Base-by-base conservation (phyloP, 2,113 vertebrate species). In the Pygoscelis antarcticus region DNA sequence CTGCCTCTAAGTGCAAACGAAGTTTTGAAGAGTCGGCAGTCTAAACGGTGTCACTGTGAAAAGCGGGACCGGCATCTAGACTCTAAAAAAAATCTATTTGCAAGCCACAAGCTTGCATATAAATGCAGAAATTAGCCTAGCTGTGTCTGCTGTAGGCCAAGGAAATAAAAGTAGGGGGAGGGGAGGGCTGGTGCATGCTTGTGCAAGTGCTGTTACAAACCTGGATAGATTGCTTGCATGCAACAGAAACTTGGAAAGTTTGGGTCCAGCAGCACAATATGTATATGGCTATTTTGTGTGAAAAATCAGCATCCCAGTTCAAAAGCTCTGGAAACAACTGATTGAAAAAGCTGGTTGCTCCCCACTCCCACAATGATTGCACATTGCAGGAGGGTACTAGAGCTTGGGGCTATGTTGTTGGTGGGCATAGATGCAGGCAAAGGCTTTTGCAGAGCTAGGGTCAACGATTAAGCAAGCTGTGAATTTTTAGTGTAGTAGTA, bases 21-120 rank as follows among this genome's bases (percentile, higher is more conserved):
- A 14, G 38, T n/a, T 10, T 60, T 5, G 10, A 25, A 30, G 74
- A 14, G 6, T 25, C 25, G 29, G 7, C 13, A 19, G 18, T 60
- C 18, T 40, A 6, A 38, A 10, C 19, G 13, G 7, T 17, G 25
- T 23, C 34, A 1, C 70, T 47, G 21, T 32, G 26, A 54, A 76
- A 76, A 62, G 11, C 4, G 7, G 62, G 12, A 13, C 38, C 7
- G 12, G 12, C 14, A 11, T 68, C 23, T 34, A 29, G 23, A 7
- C 22, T 15, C 1, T 42, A 1, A 4, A 62, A 58, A 34, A 61
- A 16, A 9, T 4, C 3, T 0, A 3, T 9, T 46, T 23, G 6
- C 4, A 13, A 57, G 30, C 47, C 9, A 6, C 25, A 55, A 23
- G 34, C 12, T 47, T 16, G 10, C 6, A 2, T 62, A 25, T 55